phyloP scores from a whole-genome alignment of 1,140 invertebrate species.

The Drosophila quadrilineata region DNA sequence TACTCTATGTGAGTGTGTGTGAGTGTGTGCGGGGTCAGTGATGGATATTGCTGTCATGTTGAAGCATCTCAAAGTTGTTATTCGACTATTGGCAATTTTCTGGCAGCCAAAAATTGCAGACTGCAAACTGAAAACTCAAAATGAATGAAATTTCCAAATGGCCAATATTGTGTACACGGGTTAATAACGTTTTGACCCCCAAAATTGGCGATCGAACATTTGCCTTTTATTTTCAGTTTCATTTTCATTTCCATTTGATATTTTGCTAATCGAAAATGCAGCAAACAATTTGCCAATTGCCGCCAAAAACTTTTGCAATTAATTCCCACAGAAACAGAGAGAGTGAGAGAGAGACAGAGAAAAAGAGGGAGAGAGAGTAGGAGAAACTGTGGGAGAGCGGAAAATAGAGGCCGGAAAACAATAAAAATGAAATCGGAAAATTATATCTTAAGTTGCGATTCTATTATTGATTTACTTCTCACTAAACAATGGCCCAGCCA shows the following conservation, averaged over 20 bases:
- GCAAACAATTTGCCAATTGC: constrained; percentile 68
- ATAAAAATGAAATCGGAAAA: constrained; percentile 28
- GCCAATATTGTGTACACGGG: constrained; percentile 26
- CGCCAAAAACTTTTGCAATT: constrained; percentile 73
- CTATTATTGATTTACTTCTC: constrained; percentile 76
- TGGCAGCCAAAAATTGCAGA: constrained; percentile 38
- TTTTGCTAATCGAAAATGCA: constrained; percentile 79
- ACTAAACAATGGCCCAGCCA: constrained; percentile 64
- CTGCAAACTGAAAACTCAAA: too few relatives aligned
- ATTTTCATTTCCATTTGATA: constrained; percentile 74
- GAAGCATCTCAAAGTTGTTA: constrained; percentile 41
- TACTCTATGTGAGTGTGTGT: too few relatives aligned
- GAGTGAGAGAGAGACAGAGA: background rate
- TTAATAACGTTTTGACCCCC: constrained; percentile 56
- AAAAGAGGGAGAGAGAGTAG: background rate
- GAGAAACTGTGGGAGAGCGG: background rate
- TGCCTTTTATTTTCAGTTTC: constrained; percentile 55
- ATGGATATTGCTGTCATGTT: constrained; percentile 77
- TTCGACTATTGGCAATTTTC: constrained; percentile 63
- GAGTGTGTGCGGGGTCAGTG: constrained; percentile 37
- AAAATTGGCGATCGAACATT: constrained; percentile 46
- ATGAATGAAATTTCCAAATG: constrained; percentile 73
- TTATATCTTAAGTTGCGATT: constrained; percentile 48
- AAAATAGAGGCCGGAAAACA: constrained; percentile 16
- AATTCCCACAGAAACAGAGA: constrained; percentile 47